Base-by-base conservation (phyloP, 2,797 vertebrate genomes). In the Galagoides demidoff region DNA sequence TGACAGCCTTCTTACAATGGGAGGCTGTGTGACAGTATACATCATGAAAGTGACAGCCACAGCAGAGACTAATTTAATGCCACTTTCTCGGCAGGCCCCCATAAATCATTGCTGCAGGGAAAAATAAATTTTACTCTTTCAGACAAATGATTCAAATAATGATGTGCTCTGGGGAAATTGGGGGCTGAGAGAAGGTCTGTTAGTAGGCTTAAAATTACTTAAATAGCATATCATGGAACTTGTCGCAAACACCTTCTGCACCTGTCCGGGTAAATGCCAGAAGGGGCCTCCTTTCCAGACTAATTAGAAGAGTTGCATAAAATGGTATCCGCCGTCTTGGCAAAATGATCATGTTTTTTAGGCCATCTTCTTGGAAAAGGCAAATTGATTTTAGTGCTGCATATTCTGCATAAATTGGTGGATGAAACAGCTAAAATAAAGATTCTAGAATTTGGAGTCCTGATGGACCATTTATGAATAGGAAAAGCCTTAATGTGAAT, bases 81-180 rank as follows among this genome's bases (percentile, higher is more conserved):
- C 73, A 52, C 92, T 96, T 85, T 90, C 45, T 94, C 93, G 83
- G 70, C 76, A 89, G 55, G 74, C 73, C 64, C 78, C 16, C 70
- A 86, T 94, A 97, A 89, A 79, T 97, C 89, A 89, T n/a, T 90
- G 77, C 96, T 95, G 79, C 78, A 37, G 94, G 84, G 63, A 81
- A 93, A 97, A 97, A 81, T 64, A 93, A 89, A 93, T 92, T 96
- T 96, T 85, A 45, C 85, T 92, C 81, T 93, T 84, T 92, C 76
- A 88, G 88, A 89, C 74, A 88, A 93, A 95, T 27, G 13, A 63
- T 89, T 85, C 29, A 43, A 95, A 88, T 89, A 45, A 68, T 77
- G 76, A 82, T 89, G 91, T 66, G 76, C 68, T 94, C 89, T n/a
- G 45, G 39, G 64, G 90, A 88, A 59, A 29, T 29, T 4, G 22